Evolutionary conservation across 2,797 vertebrate genomes (phyloP), one percentile per base, ranked within the genome.

Genomic region (Coccyzus lansbergi): DNA sequence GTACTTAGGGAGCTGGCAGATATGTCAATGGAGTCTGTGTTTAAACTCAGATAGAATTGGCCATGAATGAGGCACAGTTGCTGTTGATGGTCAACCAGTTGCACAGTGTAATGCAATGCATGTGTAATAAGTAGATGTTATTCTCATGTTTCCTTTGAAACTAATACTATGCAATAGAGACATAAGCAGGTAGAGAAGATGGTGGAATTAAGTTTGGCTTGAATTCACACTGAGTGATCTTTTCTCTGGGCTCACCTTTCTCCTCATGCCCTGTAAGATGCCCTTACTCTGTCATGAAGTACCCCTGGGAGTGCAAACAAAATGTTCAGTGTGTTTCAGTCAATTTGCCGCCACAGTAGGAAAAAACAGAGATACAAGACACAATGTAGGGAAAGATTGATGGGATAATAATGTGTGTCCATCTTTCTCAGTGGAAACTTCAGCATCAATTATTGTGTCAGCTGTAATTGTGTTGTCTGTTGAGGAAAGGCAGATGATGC

Each of bases 371-470:
- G 4, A 34, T 81, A 84, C 76, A 65, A 93, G 68, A 60, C 64
- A 38, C 65, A 8, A 49, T 29, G 63, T 40, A 64, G 65, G 87
- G 80, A 28, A 74, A 93, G 93, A 95, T 16, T 75, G 96, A 94
- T 83, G 48, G 85, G 88, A 56, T 71, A 83, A 82, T 60, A 64
- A 76, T 55, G 55, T 26, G 49, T 56, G 48, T 70, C 91, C 75
- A n/a, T 92, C 83, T 72, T 93, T 89, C 83, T 70, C 69, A 10
- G 51, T 46, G 12, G 85, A 92, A 91, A 85, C 80, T 83, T 86
- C 76, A 63, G 67, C 86, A 86, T 97, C 91, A 92, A 65, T 95
- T 89, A 74, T 29, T 25, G 34, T 70, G 95, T 84, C 91, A 95
- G 87, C 76, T 91, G 53, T 83, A 88, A 96, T 76, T 67, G 85